Base-by-base conservation (phyloP, 2,113 vertebrate species). In the Numenius arquata region DNA sequence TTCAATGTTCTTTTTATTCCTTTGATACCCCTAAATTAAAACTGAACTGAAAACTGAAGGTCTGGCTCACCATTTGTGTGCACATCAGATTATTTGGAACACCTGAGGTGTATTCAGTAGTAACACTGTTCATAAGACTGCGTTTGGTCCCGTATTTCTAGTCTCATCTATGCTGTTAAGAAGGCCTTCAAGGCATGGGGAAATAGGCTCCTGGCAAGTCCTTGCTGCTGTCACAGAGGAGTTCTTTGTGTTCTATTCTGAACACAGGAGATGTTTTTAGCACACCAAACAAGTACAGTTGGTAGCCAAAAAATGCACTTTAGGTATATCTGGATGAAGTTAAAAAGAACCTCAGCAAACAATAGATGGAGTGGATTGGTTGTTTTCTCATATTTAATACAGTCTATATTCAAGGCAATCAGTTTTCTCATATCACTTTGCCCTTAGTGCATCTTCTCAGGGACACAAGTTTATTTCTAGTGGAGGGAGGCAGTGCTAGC, bases 151-250 rank as follows among this genome's bases (percentile, higher is more conserved):
- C 1, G 0, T 36, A 43, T 90, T 74, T 74, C n/a, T 53, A 59
- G 48, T 43, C 5, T 77, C 48, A 56, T 22, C 19, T 16, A 12
- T 58, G 15, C 7, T 50, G 13, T 65, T 63, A 72, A 52, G 9
- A 82, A 23, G 9, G 58, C 25, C n/a, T 53, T 81, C 15, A 40
- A 93, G n/a, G 21, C 11, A 79, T 3, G 21, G 30, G 9, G 12
- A 85, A 92, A 76, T 11, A 66, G 22, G 8, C 1, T 72, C 3
- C 43, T 63, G 15, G 2, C 1, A 9, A 8, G 41, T 67, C 16
- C 7, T 80, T 45, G 21, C 41, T 43, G 10, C 3, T 63, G 3
- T 41, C 47, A 75, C 9, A 16, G 6, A 1, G 6, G 3, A 0
- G 1, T 25, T 71, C 47, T 79, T 5, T 71, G 26, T 68, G 16